phyloP scores from a whole-genome alignment of 2,797 vertebrate genomes.

The Poeciliopsis presidionis region DNA sequence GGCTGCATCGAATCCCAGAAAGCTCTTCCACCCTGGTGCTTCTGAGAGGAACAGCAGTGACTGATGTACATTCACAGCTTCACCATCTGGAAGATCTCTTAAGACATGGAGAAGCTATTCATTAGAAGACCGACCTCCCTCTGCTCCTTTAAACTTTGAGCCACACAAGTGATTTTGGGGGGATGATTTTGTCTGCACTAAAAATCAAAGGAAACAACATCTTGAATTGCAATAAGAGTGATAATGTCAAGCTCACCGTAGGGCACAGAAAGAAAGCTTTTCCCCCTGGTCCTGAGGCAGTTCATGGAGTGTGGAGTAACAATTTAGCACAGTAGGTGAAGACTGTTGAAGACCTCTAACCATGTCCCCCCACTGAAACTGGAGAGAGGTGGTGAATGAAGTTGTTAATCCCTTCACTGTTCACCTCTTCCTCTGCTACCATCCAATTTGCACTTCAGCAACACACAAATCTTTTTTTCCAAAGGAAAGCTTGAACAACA shows the following conservation, averaged over 20 bases:
- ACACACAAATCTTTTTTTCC: constrained; percentile 18
- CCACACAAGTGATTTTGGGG: constrained; percentile 9
- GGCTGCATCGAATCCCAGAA: constrained; percentile 33
- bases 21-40: constrained; percentile 24
- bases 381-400: constrained; percentile 34
- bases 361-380: constrained; percentile 28
- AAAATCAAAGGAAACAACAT: constrained; percentile 9
- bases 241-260: constrained; percentile 12
- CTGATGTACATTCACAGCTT: constrained; percentile 53
- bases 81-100: constrained; percentile 65
- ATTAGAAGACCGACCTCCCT: constrained; percentile 36
- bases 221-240: constrained; percentile 16
- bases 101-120: constrained; percentile 37
- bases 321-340: constrained; percentile 22
- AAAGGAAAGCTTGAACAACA: constrained; percentile 22
- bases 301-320: constrained; percentile 20
- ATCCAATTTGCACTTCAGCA: constrained; percentile 37
- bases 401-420: constrained; percentile 35
- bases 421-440: constrained; percentile 41
- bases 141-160: constrained; percentile 52
- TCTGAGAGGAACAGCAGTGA: constrained; percentile 48
- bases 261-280: constrained; percentile 16
- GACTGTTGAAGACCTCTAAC: constrained; percentile 26
- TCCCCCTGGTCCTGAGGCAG: constrained; percentile 17
- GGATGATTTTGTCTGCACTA: constrained; percentile 5